These are phyloP conservation scores for Agrochola lychnidis DNA, from an alignment of 2,888 invertebrate species.

Conservation along the genomic window DNA sequence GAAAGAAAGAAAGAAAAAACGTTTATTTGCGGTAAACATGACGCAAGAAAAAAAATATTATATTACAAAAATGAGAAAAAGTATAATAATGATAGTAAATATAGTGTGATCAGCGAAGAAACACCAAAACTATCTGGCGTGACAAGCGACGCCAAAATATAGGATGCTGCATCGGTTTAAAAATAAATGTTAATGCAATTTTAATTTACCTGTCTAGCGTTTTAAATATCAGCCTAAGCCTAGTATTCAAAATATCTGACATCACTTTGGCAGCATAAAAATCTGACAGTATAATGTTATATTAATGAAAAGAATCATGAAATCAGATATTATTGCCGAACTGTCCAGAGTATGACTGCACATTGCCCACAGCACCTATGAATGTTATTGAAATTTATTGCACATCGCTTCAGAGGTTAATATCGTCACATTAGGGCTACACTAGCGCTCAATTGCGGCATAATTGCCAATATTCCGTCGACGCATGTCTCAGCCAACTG, in stretches of 20 bases:
- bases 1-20: no score
- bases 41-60: no score
- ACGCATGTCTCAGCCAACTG: constrained; percentile 58
- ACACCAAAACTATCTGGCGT: background rate
- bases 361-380: constrained; percentile 12
- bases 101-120: no score
- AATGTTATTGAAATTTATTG: constrained; percentile 50
- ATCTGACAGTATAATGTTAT: background rate
- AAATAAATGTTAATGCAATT: background rate
- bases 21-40: no score
- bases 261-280: no score
- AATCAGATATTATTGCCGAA: background rate
- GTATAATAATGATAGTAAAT: no score
- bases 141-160: background rate
- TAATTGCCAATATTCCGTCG: constrained; percentile 67
- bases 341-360: background rate
- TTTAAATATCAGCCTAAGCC: no score
- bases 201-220: background rate
- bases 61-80: no score
- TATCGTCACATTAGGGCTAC: constrained; percentile 54
- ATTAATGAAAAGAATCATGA: background rate
- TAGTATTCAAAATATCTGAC: background rate
- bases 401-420: constrained; percentile 54
- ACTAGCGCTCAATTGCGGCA: constrained; percentile 57
- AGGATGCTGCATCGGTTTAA: background rate